Conservation (phyloP, 2,797 vertebrate species). For the Etheostoma nigrum region DNA sequence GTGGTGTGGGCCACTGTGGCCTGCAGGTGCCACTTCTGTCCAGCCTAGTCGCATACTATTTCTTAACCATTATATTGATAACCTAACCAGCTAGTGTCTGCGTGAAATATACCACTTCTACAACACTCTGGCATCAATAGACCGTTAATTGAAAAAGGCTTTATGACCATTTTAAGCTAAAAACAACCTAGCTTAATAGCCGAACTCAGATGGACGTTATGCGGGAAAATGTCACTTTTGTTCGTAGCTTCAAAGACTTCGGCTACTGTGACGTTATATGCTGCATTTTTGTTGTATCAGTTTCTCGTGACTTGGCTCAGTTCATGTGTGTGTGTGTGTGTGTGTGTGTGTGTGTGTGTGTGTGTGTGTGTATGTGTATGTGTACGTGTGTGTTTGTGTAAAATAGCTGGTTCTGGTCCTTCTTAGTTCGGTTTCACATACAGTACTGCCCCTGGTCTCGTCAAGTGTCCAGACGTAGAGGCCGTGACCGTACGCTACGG, state of each 20-base stretch:
- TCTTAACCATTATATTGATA: not conserved
- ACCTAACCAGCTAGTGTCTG: not conserved
- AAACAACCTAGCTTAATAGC: not conserved
- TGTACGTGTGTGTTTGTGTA: not conserved
- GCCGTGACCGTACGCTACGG: not conserved
- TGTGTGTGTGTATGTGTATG: not conserved
- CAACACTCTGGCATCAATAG: not conserved
- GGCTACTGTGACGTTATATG: no score
- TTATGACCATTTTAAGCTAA: not conserved
- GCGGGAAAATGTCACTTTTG: not conserved
- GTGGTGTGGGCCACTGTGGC: slow-evolving; percentile 53
- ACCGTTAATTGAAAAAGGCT: not conserved
- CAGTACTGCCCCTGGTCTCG: not conserved
- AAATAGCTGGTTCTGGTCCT: not conserved
- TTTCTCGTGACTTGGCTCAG: slow-evolving; percentile 1
- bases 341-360: not conserved
- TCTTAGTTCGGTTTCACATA: slow-evolving; percentile 40
- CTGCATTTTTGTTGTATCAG: not conserved
- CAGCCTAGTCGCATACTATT: no score
- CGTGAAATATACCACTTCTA: not conserved
- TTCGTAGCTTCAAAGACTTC: not conserved
- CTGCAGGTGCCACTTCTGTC: slow-evolving; percentile 55
- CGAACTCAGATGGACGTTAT: not conserved
- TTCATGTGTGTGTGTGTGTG: not conserved
- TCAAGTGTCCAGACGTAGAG: slow-evolving; percentile 2